These are phyloP conservation scores for Hippocampus mohnikei DNA, from an alignment of 2,113 vertebrate species.

Conservation along the genomic window DNA sequence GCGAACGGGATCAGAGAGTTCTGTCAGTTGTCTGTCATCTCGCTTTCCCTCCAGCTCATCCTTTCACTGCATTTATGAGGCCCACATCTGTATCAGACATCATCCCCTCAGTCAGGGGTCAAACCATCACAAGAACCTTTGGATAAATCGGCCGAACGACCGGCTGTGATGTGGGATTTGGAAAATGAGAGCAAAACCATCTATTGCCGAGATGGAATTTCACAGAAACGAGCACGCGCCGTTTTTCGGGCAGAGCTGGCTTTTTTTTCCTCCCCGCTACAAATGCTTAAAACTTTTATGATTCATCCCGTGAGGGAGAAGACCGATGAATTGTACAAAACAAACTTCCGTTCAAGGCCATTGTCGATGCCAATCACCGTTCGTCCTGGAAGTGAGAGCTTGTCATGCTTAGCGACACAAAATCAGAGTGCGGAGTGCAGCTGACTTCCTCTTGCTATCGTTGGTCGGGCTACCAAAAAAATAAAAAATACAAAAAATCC, in stretches of 20 bases:
- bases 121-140: constrained; percentile 14
- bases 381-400: background rate
- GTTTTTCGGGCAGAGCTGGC: constrained; percentile 9
- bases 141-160: constrained; percentile 10
- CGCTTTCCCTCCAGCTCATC: constrained; percentile 19
- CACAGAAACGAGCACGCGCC: constrained; percentile 13
- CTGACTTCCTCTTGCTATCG: background rate
- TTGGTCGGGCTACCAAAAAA: background rate
- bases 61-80: constrained; percentile 34
- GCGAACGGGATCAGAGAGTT: constrained; percentile 20
- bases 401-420: background rate
- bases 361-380: background rate
- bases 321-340: constrained; percentile 2
- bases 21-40: constrained; percentile 19
- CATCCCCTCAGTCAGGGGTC: constrained; percentile 29
- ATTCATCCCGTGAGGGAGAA: constrained; percentile 9
- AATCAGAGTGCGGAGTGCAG: background rate
- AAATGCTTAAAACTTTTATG: constrained; percentile 26
- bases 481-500: background rate
- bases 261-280: background rate
- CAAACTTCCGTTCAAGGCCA: background rate
- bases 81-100: constrained; percentile 48
- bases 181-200: constrained; percentile 11
- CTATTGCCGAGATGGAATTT: constrained; percentile 24
- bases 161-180: constrained; percentile 25